phyloP scores from a whole-genome alignment of 2,888 invertebrate genomes.

The Leptura quadrifasciata region DNA sequence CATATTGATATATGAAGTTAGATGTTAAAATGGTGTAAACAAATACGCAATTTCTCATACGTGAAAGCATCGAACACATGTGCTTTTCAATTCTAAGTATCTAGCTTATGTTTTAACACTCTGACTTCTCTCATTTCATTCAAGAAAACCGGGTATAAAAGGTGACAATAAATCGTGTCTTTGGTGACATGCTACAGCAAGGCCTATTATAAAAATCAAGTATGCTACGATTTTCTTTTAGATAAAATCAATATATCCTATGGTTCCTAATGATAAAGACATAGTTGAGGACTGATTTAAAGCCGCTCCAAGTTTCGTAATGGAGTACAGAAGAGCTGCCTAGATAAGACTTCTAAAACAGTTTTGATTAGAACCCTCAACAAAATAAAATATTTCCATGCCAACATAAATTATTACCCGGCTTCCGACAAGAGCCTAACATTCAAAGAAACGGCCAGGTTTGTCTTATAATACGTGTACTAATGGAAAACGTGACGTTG shows the following conservation, averaged over 20 bases:
- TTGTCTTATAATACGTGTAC: background rate
- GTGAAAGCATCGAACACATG: slow-evolving; percentile 2
- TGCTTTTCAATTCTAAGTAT: background rate
- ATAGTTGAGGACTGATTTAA: too few species aligned
- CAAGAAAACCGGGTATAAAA: background rate
- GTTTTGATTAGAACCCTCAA: background rate
- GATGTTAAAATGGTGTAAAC: slow-evolving; percentile 1
- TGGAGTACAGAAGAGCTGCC: too few species aligned
- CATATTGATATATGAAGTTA: slow-evolving; percentile 4
- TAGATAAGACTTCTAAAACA: background rate
- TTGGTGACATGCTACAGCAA: background rate
- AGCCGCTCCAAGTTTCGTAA: too few species aligned
- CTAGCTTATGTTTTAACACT: slow-evolving; percentile 11
- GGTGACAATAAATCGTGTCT: slow-evolving; percentile 20
- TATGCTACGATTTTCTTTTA: too few species aligned
- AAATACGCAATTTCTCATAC: background rate
- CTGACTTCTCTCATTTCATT: background rate
- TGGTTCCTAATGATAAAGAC: too few species aligned
- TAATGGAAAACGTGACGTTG: slow-evolving; percentile 17
- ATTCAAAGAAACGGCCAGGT: slow-evolving; percentile 16
- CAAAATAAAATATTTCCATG: slow-evolving; percentile 6
- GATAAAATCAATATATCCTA: too few species aligned
- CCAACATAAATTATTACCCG: background rate
- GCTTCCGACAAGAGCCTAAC: background rate
- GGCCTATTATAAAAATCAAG: slow-evolving; percentile 5